Percentiles rank a stretch among this genome's conserved stretches.
Conservation (phyloP, 2,888 invertebrate species). For the Cheilosia pagana region DNA sequence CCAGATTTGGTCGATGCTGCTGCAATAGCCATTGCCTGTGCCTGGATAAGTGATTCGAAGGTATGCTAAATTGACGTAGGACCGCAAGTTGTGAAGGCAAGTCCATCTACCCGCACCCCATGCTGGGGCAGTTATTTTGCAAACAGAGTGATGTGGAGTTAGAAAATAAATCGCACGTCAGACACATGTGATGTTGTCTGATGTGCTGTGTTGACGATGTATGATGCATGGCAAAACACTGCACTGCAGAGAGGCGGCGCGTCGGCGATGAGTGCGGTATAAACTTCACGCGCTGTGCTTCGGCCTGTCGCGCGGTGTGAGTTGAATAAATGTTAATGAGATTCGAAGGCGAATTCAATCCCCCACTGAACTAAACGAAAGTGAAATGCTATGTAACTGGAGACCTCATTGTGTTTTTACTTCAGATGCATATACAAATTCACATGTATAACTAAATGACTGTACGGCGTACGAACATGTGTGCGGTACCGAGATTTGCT, state of each 20-base stretch:
- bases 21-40: constrained; percentile 39
- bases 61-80: constrained; percentile 35
- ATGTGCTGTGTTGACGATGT: constrained; percentile 27
- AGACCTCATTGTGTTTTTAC: constrained; percentile 31
- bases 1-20: constrained; percentile 57
- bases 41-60: constrained; percentile 17
- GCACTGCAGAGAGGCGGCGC: background rate
- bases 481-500: constrained; percentile 38
- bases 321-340: constrained; percentile 59
- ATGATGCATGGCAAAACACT: constrained; percentile 33
- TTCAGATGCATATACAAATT: constrained; percentile 18
- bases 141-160: constrained; percentile 41
- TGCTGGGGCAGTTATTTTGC: constrained; percentile 54
- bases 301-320: constrained; percentile 21
- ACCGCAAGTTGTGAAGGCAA: constrained; percentile 42
- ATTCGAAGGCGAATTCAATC: constrained; percentile 43
- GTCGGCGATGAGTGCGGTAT: constrained; percentile 50
- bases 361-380: constrained; percentile 54
- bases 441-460: constrained; percentile 16
- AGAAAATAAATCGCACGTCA: constrained; percentile 61
- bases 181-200: constrained; percentile 42
- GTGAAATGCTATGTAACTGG: constrained; percentile 60
- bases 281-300: constrained; percentile 57
- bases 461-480: constrained; percentile 10
- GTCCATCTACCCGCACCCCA: constrained; percentile 51